phyloP scores from a whole-genome alignment of 2,888 invertebrate genomes.

The Villa cingulata region DNA sequence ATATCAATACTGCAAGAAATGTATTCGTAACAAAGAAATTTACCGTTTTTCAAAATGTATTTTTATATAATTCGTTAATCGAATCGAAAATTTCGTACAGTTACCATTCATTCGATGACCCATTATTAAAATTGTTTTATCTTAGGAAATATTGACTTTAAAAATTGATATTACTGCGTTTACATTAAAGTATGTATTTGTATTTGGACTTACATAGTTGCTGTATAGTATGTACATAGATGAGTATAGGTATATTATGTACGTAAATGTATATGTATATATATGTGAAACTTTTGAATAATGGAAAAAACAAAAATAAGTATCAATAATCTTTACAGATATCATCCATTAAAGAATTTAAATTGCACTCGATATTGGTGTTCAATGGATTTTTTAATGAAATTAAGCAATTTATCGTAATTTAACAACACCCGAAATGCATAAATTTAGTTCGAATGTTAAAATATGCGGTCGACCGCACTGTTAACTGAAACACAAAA shows the following conservation, averaged over 20 bases:
- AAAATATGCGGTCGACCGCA: not conserved
- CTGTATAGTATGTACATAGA: not conserved
- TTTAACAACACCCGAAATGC: conserved; percentile 33
- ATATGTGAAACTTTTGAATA: not conserved
- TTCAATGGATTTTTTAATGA: conserved; percentile 20
- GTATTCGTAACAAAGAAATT: not conserved
- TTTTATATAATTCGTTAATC: too few relatives aligned
- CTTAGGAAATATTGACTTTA: too few relatives aligned
- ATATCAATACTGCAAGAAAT: too few relatives aligned
- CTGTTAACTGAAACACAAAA: not conserved
- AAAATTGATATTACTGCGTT: too few relatives aligned
- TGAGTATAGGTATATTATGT: not conserved
- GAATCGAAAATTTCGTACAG: too few relatives aligned
- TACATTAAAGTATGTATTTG: too few relatives aligned
- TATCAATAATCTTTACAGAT: not conserved
- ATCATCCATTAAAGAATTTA: not conserved
- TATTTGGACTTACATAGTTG: not conserved
- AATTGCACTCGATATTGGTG: not conserved
- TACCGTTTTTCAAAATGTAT: not conserved
- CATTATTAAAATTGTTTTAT: too few relatives aligned
- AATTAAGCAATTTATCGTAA: conserved; percentile 35
- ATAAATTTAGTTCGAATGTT: conserved; percentile 24
- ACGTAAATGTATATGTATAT: not conserved
- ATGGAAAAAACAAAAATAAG: not conserved
- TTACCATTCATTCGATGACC: too few relatives aligned